Conservation (phyloP, 2,888 invertebrate species). For the Camptogramma bilineatum region DNA sequence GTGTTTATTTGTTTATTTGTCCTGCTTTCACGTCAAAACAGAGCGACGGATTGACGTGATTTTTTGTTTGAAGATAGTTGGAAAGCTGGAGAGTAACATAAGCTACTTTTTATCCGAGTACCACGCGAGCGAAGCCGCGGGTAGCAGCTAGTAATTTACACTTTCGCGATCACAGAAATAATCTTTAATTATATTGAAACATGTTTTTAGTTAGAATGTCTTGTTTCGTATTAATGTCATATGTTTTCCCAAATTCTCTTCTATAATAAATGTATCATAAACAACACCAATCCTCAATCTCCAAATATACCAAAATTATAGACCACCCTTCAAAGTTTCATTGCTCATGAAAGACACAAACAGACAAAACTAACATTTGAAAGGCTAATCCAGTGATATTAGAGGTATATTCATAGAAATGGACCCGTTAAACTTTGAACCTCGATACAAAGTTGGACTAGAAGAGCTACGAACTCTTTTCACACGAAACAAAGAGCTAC, state of each 20-base stretch:
- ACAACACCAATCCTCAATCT: neutral
- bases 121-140: no score
- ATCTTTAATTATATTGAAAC: no score
- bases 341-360: constrained; percentile 15
- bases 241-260: neutral
- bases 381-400: constrained; percentile 66
- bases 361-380: constrained; percentile 40
- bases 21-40: no score
- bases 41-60: no score
- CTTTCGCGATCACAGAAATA: no score
- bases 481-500: constrained; percentile 20
- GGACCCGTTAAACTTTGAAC: constrained; percentile 59
- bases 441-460: constrained; percentile 42
- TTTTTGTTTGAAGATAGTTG: no score
- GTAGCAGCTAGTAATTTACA: no score
- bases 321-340: constrained; percentile 17
- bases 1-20: no score
- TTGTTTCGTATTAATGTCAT: no score
- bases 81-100: no score
- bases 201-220: no score
- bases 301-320: constrained; percentile 3
- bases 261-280: neutral
- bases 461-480: constrained; percentile 29
- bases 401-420: constrained; percentile 72
- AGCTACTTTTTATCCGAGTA: no score